Evolutionary conservation across 2,113 vertebrate species (phyloP).

Genomic region (Petrocephalus microphthalmus): DNA sequence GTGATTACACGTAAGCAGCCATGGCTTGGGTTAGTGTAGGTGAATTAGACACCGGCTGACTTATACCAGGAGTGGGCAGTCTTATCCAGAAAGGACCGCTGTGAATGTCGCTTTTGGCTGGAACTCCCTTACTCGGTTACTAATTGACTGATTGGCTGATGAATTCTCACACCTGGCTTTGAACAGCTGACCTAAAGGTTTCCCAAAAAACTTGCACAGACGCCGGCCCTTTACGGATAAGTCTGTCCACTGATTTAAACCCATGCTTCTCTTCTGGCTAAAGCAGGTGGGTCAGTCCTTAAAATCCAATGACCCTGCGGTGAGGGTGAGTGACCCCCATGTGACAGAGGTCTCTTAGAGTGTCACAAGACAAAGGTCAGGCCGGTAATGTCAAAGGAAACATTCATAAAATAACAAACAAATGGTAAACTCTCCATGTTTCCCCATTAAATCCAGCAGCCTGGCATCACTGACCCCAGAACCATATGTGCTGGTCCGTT

Average conservation of each 20-base stretch:
- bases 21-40: not conserved
- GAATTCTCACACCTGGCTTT: too few species aligned
- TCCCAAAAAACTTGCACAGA: too few species aligned
- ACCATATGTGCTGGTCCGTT: not conserved
- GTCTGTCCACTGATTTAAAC: too few species aligned
- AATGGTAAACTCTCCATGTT: not conserved
- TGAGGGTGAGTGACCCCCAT: not conserved
- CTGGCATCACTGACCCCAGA: not conserved
- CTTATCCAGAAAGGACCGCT: too few species aligned
- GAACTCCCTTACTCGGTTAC: too few species aligned
- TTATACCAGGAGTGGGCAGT: not conserved
- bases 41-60: not conserved
- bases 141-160: too few species aligned
- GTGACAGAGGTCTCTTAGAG: not conserved
- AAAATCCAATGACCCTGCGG: not conserved
- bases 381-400: not conserved
- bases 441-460: not conserved
- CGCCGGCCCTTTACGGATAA: too few species aligned
- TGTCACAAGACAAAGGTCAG: not conserved
- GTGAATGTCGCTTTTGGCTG: too few species aligned
- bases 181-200: too few species aligned
- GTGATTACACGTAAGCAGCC: not conserved
- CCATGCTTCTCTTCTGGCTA: not conserved
- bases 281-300: not conserved
- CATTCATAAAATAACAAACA: not conserved